phyloP scores from a whole-genome alignment of 2,888 invertebrate genomes.

The Sabatieria punctata region DNA sequence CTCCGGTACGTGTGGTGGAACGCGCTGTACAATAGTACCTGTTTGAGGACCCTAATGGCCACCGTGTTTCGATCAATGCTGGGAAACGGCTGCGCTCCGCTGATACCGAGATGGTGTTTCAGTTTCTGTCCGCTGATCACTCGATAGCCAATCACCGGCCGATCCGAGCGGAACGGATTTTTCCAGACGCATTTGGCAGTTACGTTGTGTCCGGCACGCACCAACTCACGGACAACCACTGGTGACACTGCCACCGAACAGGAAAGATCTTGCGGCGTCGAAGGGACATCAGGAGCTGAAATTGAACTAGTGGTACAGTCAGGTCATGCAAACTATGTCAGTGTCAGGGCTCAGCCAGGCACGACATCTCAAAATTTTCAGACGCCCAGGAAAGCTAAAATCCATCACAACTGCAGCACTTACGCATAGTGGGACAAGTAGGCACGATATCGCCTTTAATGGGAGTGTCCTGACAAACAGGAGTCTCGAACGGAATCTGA shows the following conservation, averaged over 20 bases:
- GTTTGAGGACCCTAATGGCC: not conserved
- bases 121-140: conserved; percentile 6
- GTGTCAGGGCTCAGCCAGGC: too few relatives aligned
- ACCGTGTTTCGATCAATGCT: conserved; percentile 8
- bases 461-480: conserved; percentile 1
- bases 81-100: not conserved
- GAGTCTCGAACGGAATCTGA: not conserved
- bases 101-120: conserved; percentile 3
- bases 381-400: too few relatives aligned
- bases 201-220: too few relatives aligned
- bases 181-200: not conserved
- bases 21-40: too few relatives aligned
- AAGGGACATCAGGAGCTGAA: not conserved
- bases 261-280: not conserved
- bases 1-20: too few relatives aligned
- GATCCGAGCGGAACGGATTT: not conserved
- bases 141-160: conserved; percentile 5
- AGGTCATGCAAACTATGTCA: too few relatives aligned
- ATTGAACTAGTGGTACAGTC: too few relatives aligned
- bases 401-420: not conserved
- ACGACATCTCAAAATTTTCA: too few relatives aligned
- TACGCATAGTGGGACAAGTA: conserved; percentile 2
- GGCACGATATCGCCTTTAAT: not conserved
- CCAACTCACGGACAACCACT: too few relatives aligned
- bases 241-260: not conserved